Evolutionary conservation across 2,113 vertebrate genomes (phyloP).

Genomic region (Sphaerodactylus townsendi): DNA sequence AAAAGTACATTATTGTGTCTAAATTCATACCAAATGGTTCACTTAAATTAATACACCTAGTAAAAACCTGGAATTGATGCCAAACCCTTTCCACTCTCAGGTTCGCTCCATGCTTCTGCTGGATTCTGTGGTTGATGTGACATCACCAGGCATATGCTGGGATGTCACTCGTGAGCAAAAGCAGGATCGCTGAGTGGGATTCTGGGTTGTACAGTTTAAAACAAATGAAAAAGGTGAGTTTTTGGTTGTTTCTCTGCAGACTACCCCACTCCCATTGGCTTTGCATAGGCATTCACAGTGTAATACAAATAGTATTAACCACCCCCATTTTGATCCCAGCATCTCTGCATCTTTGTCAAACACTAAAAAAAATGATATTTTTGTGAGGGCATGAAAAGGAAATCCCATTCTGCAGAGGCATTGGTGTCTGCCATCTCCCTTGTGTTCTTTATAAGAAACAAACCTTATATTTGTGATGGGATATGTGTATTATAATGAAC

Average conservation of each 20-base stretch:
- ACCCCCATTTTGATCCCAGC: no score
- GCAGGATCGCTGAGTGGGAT: constrained; percentile 13
- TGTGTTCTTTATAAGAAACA: no score
- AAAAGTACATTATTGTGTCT: background rate
- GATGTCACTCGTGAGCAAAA: constrained; percentile 26
- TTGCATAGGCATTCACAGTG: background rate
- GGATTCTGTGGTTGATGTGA: background rate
- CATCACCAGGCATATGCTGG: constrained; percentile 1
- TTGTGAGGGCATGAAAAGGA: no score
- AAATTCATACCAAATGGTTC: background rate
- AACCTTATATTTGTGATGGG: no score
- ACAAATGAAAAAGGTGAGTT: constrained; percentile 23
- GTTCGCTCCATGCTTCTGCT: constrained; percentile 8
- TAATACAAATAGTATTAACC: background rate
- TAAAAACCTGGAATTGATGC: background rate
- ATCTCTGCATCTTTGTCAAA: no score
- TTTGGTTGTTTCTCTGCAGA: background rate
- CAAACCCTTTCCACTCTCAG: rapidly evolving
- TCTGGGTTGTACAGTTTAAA: constrained; percentile 7
- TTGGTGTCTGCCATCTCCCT: no score
- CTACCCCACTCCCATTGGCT: background rate
- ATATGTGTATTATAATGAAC: no score
- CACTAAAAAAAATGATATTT: no score
- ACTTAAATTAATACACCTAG: background rate
- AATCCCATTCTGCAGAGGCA: no score